These are phyloP conservation scores for Meloidogyne floridensis DNA, from an alignment of 1,140 invertebrate species.

Conservation along the genomic window DNA sequence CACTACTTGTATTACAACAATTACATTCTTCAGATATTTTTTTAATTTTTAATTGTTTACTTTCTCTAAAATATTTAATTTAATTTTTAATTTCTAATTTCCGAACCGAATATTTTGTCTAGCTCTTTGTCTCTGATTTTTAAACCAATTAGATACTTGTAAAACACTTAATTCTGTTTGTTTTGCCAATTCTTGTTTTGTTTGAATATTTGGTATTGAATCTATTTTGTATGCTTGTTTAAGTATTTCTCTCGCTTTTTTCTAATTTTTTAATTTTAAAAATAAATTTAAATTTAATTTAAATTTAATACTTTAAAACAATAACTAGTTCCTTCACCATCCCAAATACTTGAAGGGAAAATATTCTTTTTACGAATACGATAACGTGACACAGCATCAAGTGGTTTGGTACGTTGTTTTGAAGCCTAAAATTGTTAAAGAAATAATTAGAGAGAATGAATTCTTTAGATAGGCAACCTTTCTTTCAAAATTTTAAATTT, in stretches of 20 bases:
- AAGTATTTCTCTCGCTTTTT: conserved; percentile 44
- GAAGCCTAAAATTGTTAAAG: conserved; percentile 71
- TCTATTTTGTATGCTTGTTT: conserved; percentile 80
- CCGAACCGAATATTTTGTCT: conserved; percentile 29
- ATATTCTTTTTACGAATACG: conserved; percentile 93
- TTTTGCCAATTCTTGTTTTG: conserved; percentile 92
- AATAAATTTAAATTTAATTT: background rate
- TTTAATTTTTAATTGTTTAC: background rate
- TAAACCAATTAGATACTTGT: conserved; percentile 97
- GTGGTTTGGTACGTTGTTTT: conserved; percentile 79
- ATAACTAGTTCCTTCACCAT: conserved; percentile 96
- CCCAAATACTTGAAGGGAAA: conserved; percentile 94
- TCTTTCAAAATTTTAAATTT: background rate
- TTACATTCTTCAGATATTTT: background rate
- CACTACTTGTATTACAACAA: conserved; percentile 1
- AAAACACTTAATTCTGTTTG: conserved; percentile 95
- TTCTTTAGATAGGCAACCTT: too few species aligned
- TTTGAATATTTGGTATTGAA: conserved; percentile 87
- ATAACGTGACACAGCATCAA: conserved; percentile 92
- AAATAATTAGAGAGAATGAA: background rate
- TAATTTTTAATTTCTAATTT: background rate
- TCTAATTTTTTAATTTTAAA: conserved; percentile 27
- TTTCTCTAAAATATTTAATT: background rate
- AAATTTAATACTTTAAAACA: conserved; percentile 79
- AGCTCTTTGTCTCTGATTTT: conserved; percentile 84